Conservation (phyloP, 1,140 invertebrate species). For the Drosophila nasuta region DNA sequence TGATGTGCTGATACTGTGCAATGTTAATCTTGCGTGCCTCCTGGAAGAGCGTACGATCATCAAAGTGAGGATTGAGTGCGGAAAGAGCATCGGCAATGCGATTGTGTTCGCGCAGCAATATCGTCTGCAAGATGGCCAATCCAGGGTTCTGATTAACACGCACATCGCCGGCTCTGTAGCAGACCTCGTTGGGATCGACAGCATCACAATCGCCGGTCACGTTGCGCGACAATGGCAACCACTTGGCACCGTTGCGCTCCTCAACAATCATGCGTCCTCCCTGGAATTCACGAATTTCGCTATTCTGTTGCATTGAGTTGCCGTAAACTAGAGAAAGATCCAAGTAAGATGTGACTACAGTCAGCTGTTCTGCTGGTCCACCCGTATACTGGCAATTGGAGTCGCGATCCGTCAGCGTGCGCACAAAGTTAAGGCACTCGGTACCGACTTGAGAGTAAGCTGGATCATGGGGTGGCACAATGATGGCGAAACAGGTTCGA, state of each 20-base stretch:
- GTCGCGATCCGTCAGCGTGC: constrained; percentile 90
- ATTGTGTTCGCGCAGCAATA: constrained; percentile 96
- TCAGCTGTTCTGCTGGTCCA: constrained; percentile 92
- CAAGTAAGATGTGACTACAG: constrained; percentile 92
- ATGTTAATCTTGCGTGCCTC: constrained; percentile 92
- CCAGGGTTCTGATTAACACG: constrained; percentile 95
- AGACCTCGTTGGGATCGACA: constrained; percentile 87
- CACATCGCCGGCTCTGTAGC: constrained; percentile 91
- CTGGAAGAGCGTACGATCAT: constrained; percentile 94
- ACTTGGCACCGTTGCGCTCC: constrained; percentile 88
- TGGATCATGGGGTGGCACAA: constrained; percentile 93
- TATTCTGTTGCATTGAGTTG: constrained; percentile 88
- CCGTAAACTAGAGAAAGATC: constrained; percentile 95
- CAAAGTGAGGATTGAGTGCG: constrained; percentile 93
- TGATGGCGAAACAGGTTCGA: constrained; percentile 92
- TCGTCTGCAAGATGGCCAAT: constrained; percentile 92
- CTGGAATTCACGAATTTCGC: constrained; percentile 87
- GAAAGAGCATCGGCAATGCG: constrained; percentile 90
- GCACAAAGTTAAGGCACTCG: constrained; percentile 94
- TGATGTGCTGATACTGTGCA: constrained; percentile 93
- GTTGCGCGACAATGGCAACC: constrained; percentile 89
- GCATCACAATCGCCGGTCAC: constrained; percentile 88
- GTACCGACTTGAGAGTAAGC: constrained; percentile 89
- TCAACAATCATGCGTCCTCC: constrained; percentile 89
- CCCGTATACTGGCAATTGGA: constrained; percentile 87